Percentiles rank a stretch among this genome's conserved stretches.
phyloP scores from a whole-genome alignment of 2,113 vertebrate genomes.

The Hypocryptadius cinnamomeus region DNA sequence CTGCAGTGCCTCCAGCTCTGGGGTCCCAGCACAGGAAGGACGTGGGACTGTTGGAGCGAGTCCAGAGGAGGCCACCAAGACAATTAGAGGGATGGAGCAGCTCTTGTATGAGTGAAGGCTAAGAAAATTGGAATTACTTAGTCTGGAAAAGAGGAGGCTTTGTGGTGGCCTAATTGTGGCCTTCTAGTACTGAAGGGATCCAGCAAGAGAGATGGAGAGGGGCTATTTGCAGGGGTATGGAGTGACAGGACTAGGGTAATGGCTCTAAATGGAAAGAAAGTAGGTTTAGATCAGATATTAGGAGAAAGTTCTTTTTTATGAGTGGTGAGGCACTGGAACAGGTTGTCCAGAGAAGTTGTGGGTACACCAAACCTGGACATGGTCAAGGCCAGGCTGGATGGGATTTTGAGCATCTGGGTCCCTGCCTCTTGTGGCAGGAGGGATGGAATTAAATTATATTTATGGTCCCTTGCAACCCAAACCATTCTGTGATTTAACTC shows the following conservation, averaged over 20 bases:
- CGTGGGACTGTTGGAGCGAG: accelerated
- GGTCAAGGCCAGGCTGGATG: neutral
- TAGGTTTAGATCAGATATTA: neutral
- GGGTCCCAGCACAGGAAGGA: neutral
- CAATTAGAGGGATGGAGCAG: neutral
- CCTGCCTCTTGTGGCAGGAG: neutral
- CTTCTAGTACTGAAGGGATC: neutral
- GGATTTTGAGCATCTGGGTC: neutral
- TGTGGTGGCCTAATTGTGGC: neutral
- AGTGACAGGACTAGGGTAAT: neutral
- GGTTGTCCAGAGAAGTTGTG: neutral
- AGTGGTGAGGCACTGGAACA: neutral
- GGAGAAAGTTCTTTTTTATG: neutral
- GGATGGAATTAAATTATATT: neutral
- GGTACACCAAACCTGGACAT: neutral
- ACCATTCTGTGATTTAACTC: neutral
- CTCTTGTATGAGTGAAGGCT: neutral
- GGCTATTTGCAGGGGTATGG: neutral
- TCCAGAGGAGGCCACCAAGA: neutral
- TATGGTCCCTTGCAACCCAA: neutral
- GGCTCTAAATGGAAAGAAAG: neutral
- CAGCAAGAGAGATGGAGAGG: neutral
- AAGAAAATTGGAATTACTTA: neutral
- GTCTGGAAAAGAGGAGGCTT: neutral
- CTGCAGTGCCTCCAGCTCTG: neutral